Percentiles rank a stretch among this genome's conserved stretches.
These are phyloP conservation scores for Nymphalis c-album DNA, from an alignment of 2,888 invertebrate species.

Conservation along the genomic window DNA sequence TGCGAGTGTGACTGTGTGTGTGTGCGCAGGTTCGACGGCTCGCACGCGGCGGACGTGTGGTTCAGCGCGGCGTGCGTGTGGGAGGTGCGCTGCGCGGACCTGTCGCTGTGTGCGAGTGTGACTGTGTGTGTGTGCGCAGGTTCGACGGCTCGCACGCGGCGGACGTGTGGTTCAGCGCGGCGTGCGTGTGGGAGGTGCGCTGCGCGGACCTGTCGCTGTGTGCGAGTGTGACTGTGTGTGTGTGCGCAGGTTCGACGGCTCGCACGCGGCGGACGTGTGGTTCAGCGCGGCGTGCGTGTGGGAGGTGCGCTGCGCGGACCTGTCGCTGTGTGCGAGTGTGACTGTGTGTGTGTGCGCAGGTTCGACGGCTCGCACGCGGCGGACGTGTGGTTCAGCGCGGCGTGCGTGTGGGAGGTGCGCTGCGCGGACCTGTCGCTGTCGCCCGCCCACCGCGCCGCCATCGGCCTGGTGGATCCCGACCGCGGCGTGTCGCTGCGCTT, in stretches of 20 bases:
- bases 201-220: too few species aligned
- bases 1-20: slow-evolving; percentile 91
- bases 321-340: slow-evolving; percentile 71
- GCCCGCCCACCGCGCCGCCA: slow-evolving; percentile 94
- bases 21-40: slow-evolving; percentile 89
- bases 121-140: slow-evolving; percentile 94
- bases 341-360: slow-evolving; percentile 45
- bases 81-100: slow-evolving; percentile 99
- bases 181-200: slow-evolving; percentile 97
- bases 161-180: slow-evolving; percentile 94
- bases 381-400: slow-evolving; percentile 94
- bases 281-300: slow-evolving; percentile 93
- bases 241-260: slow-evolving; percentile 89
- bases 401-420: slow-evolving; percentile 97
- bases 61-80: slow-evolving; percentile 93
- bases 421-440: slow-evolving; percentile 98
- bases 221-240: slow-evolving; percentile 91
- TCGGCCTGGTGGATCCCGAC: slow-evolving; percentile 92
- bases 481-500: slow-evolving; percentile 97
- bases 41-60: slow-evolving; percentile 93
- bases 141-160: slow-evolving; percentile 88
- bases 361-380: slow-evolving; percentile 88
- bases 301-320: slow-evolving; percentile 99
- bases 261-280: slow-evolving; percentile 93
- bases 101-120: slow-evolving; percentile 83